phyloP scores from a whole-genome alignment of 2,113 vertebrate genomes.

The Ardeotis arabs region DNA sequence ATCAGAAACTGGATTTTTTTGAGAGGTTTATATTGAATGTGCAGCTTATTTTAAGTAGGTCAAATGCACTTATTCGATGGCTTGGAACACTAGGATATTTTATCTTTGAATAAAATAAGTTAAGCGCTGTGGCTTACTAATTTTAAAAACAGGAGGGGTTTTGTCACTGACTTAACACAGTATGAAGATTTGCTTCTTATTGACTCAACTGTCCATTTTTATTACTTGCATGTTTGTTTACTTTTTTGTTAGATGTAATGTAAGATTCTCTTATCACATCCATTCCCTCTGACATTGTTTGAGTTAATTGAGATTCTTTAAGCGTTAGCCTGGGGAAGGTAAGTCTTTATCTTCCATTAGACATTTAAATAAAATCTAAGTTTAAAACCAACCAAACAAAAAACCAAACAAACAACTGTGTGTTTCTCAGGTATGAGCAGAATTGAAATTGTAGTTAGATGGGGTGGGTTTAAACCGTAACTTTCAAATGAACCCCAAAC shows the following conservation, averaged over 20 bases:
- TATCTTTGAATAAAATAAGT: conserved; percentile 51
- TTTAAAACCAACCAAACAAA: conserved; percentile 51
- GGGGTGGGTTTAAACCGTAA: conserved; percentile 47
- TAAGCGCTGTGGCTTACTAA: conserved; percentile 42
- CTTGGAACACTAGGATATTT: conserved; percentile 43
- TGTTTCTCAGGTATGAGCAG: conserved; percentile 94
- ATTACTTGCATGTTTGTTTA: conserved; percentile 93
- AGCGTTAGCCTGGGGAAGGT: conserved; percentile 97
- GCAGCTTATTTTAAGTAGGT: conserved; percentile 62
- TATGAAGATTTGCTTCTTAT: conserved; percentile 96
- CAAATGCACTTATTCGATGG: conserved; percentile 29
- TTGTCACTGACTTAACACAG: conserved; percentile 86
- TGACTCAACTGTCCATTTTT: conserved; percentile 89
- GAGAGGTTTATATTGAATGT: conserved; percentile 43
- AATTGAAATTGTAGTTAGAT: conserved; percentile 50
- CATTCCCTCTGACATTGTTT: conserved; percentile 90
- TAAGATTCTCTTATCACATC: conserved; percentile 90
- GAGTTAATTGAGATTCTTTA: conserved; percentile 92
- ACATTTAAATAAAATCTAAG: conserved; percentile 81
- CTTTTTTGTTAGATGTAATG: conserved; percentile 90
- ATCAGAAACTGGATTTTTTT: conserved; percentile 33
- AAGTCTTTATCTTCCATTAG: conserved; percentile 96
- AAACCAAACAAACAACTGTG: conserved; percentile 40
- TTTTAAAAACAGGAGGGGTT: conserved; percentile 43
- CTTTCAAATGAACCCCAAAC: conserved; percentile 54